A percentile compares a stretch with the other conserved stretches of the same genome.
Evolutionary conservation across 2,888 invertebrate species (phyloP).

Genomic region (Calliopum simillimum): DNA sequence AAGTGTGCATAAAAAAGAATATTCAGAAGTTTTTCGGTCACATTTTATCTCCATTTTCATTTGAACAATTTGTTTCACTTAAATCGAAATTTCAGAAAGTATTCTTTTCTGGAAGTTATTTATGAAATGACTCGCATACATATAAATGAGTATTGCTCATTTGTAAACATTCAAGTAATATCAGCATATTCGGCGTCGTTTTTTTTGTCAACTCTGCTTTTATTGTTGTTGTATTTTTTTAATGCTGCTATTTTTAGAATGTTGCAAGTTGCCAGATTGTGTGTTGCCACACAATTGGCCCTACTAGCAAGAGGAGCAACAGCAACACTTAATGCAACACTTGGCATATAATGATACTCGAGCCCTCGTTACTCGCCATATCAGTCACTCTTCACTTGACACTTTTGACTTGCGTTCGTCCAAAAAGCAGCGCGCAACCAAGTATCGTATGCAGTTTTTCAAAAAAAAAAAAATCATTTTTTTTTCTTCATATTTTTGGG

Average conservation of each 20-base stretch:
- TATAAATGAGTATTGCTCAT: neutral
- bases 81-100: no score
- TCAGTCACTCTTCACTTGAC: constrained; percentile 65
- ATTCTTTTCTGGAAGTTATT: no score
- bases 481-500: neutral
- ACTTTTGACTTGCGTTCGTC: constrained; percentile 54
- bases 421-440: neutral
- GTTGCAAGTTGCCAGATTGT: neutral
- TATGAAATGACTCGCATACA: no score
- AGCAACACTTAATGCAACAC: constrained; percentile 48
- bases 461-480: neutral
- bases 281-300: constrained; percentile 37
- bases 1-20: no score
- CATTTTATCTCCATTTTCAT: no score
- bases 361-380: constrained; percentile 62
- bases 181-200: neutral
- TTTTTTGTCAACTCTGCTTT: no score
- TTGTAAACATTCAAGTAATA: constrained; percentile 23
- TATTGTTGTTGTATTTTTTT: neutral
- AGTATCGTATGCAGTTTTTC: neutral
- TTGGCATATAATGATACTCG: constrained; percentile 50
- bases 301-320: constrained; percentile 43
- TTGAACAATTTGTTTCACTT: no score
- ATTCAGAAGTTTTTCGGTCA: no score
- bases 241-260: constrained; percentile 3